Base-by-base conservation (phyloP, 1,140 invertebrate species). In the Glossosoma conforme region DNA sequence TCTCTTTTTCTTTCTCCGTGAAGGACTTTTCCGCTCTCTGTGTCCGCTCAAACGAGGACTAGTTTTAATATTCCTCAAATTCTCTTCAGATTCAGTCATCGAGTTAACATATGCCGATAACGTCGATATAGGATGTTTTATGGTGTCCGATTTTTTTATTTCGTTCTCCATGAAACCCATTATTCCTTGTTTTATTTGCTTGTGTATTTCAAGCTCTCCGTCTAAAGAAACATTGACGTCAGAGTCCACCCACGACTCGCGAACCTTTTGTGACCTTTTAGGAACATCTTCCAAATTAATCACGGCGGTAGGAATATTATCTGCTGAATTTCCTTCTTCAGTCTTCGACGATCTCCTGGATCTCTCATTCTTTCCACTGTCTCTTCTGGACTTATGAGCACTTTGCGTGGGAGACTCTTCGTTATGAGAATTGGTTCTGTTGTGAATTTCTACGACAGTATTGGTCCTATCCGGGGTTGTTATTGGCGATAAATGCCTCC, bases 151-250 rank as follows among this genome's bases (percentile, higher is more conserved):
- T 47, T 74, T 76, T 49, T 75, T 76, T 47, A 79, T 76, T 66
- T 80, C 78, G 22, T 77, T 75, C 60, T 79, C 78, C 37, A 79
- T 77, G 56, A 79, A 72, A 22, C 73, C 76, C 30, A 80, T 54
- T 28, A 79, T 80, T 58, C 75, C 77, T 59, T 74, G 72, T 58
- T 79, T 79, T 33, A 79, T 77, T 66, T 79, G 77, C 45, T 74
- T 68, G 42, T 75, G 70, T 22, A 75, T 74, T 9, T 69, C 69
- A 8, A 75, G 54, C 54, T 80, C 78, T n/a, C 69, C 69, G 52
- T 78, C 77, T 18, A 76, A 61, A 5, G 76, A 78, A 28, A 77
- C 71, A 38, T 72, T 60, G 10, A 72, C 65, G 56, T 75, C 72
- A 1, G 70, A 72, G 44, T 70, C 69, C 11, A 68, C 65, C 72